phyloP scores from a whole-genome alignment of 2,888 invertebrate genomes.

The Leptogaster cylindrica region DNA sequence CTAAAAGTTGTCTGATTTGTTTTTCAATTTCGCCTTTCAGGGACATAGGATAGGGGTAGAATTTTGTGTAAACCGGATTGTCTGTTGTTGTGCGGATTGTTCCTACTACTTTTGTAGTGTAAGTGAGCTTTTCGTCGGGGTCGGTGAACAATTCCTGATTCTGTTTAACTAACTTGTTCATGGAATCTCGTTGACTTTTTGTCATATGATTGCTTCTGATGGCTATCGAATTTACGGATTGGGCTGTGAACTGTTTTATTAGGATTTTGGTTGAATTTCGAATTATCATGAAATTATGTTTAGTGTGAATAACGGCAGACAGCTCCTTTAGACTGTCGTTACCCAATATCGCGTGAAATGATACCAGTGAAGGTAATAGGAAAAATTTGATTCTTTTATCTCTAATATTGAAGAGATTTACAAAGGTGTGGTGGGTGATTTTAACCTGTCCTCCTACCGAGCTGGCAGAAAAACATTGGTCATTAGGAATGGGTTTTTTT shows the following conservation, averaged over 20 bases:
- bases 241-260: constrained; percentile 15
- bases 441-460: constrained; percentile 39
- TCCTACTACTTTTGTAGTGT: background rate
- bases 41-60: constrained; percentile 18
- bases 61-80: constrained; percentile 10
- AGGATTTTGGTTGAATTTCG: constrained; percentile 1
- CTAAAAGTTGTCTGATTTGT: constrained; percentile 31
- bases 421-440: constrained; percentile 41
- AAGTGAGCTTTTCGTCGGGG: background rate
- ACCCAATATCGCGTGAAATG: constrained; percentile 1
- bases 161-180: background rate
- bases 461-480: constrained; percentile 39
- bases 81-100: background rate
- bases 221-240: constrained; percentile 20
- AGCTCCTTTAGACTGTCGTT: constrained; percentile 30
- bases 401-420: constrained; percentile 28
- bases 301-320: constrained; percentile 20
- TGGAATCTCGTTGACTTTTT: background rate
- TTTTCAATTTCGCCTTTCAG: background rate
- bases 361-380: background rate
- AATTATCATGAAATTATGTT: constrained; percentile 25
- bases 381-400: constrained; percentile 7
- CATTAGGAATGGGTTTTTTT: constrained; percentile 34
- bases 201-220: background rate
- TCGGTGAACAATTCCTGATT: background rate